Evolutionary conservation across 2,888 invertebrate genomes (phyloP), one percentile per base, ranked within the genome.

Genomic region (Chaitophorus viminalis): DNA sequence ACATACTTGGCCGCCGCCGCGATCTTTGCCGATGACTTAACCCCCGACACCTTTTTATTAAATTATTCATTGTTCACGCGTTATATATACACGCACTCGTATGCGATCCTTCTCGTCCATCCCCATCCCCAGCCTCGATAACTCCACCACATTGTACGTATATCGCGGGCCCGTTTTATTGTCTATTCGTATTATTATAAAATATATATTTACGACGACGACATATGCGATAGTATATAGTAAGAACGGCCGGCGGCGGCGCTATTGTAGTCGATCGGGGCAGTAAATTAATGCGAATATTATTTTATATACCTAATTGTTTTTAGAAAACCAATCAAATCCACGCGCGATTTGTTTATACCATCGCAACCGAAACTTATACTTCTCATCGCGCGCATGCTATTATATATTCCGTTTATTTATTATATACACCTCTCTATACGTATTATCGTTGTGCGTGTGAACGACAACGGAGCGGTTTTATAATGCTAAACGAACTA

Each of bases 21-120:
- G 60, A 65, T 68, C 79, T 39, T 65, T 65, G 79, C 39, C 79
- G 60, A 65, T 39, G 39, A 79, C 79, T 79, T 79, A 39, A 79
- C 36, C 79, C 29, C 70, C 17, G 4, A 4, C 31, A 11, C 68
- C 31, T n/a, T 60, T 60, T 60, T 21, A 31, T 68, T 79, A 46
- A 14, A 46, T 78, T 14, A 25, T 65, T n/a, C 79, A 79, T 79
- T 79, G 79, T 79, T 79, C 65, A 29, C 36, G 21, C 79, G 18
- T 70, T 70, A 29, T 70, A 29, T 70, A 31, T 29, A 21, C 8
- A 25, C 9, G 25, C 70, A 4, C 0, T 14, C 31, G 68, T 1
- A 29, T 68, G 11, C 68, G 29, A 29, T 29, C 70, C 65, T n/a
- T 8, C 25, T 6, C 2, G 65, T 21, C 21, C 18, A 4, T 54